Conservation (phyloP, 2,113 vertebrate species). For the Scomber scombrus region DNA sequence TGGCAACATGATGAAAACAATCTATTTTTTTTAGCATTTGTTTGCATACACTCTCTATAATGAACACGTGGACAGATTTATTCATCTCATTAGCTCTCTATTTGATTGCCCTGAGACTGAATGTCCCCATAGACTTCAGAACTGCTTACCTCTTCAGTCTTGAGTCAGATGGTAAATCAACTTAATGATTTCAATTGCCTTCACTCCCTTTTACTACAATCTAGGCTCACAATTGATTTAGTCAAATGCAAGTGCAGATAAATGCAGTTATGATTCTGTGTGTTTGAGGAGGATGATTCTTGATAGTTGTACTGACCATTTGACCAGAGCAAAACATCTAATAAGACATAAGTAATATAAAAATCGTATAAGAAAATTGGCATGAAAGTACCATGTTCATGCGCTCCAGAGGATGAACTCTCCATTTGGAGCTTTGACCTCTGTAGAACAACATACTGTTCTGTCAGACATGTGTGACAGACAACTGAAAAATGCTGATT, state of each 20-base stretch:
- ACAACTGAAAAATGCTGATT: too few species aligned
- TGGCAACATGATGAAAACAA: background rate
- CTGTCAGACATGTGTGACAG: too few species aligned
- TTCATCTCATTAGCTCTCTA: constrained; percentile 4
- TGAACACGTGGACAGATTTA: constrained; percentile 14
- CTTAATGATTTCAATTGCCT: constrained; percentile 11
- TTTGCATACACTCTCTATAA: constrained; percentile 7
- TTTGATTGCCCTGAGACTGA: too few species aligned
- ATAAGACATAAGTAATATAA: too few species aligned
- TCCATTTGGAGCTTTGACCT: background rate
- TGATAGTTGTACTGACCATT: too few species aligned
- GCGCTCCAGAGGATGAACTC: too few species aligned
- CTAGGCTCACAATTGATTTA: background rate
- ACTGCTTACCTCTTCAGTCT: constrained; percentile 3
- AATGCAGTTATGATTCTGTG: background rate
- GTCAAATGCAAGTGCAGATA: background rate
- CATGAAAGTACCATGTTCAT: background rate
- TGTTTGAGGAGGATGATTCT: background rate
- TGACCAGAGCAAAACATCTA: too few species aligned
- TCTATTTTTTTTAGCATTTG: background rate
- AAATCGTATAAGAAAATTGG: background rate
- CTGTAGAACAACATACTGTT: background rate
- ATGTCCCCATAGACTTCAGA: background rate
- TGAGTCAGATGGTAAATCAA: constrained; percentile 18
- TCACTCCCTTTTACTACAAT: constrained; percentile 10